Evolutionary conservation across 2,888 invertebrate species (phyloP).

Genomic region (Acholoe squamosa): DNA sequence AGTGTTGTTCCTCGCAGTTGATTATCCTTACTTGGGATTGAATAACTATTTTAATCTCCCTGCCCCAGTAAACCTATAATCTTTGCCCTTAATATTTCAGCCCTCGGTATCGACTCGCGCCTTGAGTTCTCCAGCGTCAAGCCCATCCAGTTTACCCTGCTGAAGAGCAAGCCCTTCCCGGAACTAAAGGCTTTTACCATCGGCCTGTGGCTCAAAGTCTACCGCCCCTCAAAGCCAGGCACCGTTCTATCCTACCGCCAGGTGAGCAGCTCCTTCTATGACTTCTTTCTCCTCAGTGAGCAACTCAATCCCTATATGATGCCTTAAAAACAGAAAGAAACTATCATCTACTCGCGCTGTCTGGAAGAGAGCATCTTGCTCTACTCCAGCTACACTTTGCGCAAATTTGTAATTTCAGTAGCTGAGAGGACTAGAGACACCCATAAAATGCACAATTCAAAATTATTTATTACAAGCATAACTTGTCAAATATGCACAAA

Average conservation of each 20-base stretch:
- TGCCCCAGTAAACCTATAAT: background rate
- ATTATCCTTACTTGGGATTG: too few species aligned
- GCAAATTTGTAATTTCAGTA: too few species aligned
- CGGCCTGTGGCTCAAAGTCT: conserved; percentile 79
- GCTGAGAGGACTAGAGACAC: too few species aligned
- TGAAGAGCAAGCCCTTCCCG: conserved; percentile 80
- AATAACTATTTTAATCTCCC: background rate
- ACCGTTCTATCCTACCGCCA: conserved; percentile 69
- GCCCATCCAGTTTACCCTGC: conserved; percentile 73
- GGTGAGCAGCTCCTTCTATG: background rate
- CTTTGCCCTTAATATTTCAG: conserved; percentile 64
- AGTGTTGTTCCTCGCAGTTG: too few species aligned
- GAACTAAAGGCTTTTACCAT: conserved; percentile 78
- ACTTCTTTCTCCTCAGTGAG: background rate
- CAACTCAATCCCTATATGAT: too few species aligned
- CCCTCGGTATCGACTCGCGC: conserved; percentile 69
- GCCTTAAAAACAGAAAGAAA: too few species aligned
- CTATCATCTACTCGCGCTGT: too few species aligned
- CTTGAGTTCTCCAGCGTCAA: conserved; percentile 68
- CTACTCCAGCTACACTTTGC: too few species aligned
- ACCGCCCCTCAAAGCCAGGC: conserved; percentile 69
- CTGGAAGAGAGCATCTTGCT: too few species aligned
- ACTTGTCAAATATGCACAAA: too few species aligned
- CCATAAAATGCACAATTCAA: too few species aligned
- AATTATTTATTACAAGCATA: too few species aligned